Base-by-base conservation (phyloP, 2,888 invertebrate species). In the Morpho achilles region DNA sequence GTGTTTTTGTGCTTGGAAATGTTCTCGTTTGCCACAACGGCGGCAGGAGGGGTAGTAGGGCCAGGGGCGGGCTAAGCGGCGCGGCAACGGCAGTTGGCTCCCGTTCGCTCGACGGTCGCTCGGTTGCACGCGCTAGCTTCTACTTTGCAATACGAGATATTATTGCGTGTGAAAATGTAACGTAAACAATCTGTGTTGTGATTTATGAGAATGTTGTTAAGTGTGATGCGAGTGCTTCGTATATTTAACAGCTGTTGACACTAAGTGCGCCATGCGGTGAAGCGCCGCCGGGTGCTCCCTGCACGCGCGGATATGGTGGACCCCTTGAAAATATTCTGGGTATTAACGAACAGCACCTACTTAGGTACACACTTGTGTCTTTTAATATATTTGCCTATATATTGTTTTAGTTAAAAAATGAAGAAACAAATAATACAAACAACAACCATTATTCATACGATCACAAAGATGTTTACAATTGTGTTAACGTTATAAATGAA, bases 271-370 rank as follows among this genome's bases (percentile, higher is more conserved):
- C 83, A 90, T 90, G 89, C 86, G 84, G 83, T 90, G 84, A 87
- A 76, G 73, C 74, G 77, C 78, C 79, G 72, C 70, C 70, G 71
- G 79, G 77, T 80, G 80, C 80, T 74, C 62, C 66, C 71, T 74
- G 73, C 77, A 72, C 75, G 74, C 76, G 72, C 74, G 89, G 91
- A 93, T 92, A 95, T 95, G 95, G 95, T 95, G 85, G 95, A 95
- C 92, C 95, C 95, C 80, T 92, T 95, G 82, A 95, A 95, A 91
- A 93, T 95, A 84, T 94, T 95, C 87, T 95, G 95, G 95, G 95
- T 95, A 91, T 92, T 95, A 79, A 95, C 95, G 90, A 95, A 95
- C 92, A 95, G 95, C 92, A 95, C 95, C 77, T 95, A 95, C 80
- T 85, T 95, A 82, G 95, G 95, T 95, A 93, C 77, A 56, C 55